Evolutionary conservation across 2,113 vertebrate genomes (phyloP), one percentile per base, ranked within the genome.

Genomic region (Eira barbara): DNA sequence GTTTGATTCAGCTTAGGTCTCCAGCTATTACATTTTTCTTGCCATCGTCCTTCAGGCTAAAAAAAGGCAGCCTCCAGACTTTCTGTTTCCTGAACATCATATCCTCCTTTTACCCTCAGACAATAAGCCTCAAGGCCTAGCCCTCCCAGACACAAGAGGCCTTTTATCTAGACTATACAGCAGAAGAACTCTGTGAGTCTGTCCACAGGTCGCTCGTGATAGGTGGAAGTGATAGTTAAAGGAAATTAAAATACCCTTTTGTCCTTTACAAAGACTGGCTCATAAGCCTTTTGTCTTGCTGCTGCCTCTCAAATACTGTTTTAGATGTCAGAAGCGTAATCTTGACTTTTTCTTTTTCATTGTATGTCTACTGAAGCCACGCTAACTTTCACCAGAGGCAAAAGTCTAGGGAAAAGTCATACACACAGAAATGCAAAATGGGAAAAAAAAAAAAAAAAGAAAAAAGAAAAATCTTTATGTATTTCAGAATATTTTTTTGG

Each of bases 241-340:
- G 92, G 34, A 79, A 94, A 94, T 95, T 67, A 89, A 81, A 92
- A 80, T 84, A 59, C 25, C 89, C 17, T 80, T 94, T 89, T 61
- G 59, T 47, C 20, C 29, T 42, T 89, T 74, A 73, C 29, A 47
- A 71, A 89, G 8, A 42, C 67, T 87, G 52, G 14, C 34, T 93
- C 88, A 92, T 47, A 93, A 88, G 15, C 0, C 55, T 95, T 96
- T 94, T 2, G 2, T 78, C 67, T 95, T 87, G 59, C 80, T 45
- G 4, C 13, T 49, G 15, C 78, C 36, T 86, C 81, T 78, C 71
- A 85, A 65, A 67, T 86, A 17, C 17, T 47, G 13, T 29, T 82
- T 92, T 86, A 82, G 80, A 73, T 74, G 55, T 89, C 74, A 69
- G 63, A 92, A 88, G 31, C 49, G 76, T 34, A 80, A 87, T n/a